These are phyloP conservation scores for Meganola albula DNA, from an alignment of 2,888 invertebrate genomes.

Conservation along the genomic window DNA sequence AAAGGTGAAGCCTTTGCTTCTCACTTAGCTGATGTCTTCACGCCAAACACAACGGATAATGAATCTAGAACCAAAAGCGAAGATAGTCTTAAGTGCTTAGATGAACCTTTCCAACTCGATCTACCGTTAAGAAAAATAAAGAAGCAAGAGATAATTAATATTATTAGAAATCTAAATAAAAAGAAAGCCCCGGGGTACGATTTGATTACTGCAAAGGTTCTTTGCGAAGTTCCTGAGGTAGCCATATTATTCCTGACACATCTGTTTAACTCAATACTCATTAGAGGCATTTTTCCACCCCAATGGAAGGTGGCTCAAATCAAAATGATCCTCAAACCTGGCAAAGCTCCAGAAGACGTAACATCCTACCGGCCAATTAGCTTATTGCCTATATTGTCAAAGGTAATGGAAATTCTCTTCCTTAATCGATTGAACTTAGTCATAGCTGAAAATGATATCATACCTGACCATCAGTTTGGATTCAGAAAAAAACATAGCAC, in stretches of 20 bases:
- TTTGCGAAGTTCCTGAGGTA: neutral
- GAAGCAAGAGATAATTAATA: neutral
- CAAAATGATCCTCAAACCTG: conserved; percentile 13
- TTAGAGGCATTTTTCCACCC: conserved; percentile 5
- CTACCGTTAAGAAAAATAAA: neutral
- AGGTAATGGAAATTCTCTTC: neutral
- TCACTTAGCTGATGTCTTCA: neutral
- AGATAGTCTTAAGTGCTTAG: neutral
- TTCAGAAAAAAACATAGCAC: conserved; percentile 1
- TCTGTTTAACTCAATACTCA: conserved; percentile 10
- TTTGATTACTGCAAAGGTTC: neutral
- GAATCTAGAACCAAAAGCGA: neutral
- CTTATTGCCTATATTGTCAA: neutral
- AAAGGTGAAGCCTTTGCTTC: neutral
- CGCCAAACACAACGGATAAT: neutral
- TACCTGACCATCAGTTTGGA: neutral
- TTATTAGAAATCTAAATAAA: neutral
- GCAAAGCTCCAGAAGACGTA: conserved; percentile 6
- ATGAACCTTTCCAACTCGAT: neutral
- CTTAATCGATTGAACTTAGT: neutral
- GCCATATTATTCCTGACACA: conserved; percentile 4
- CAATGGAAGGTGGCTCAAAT: conserved; percentile 17
- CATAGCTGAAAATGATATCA: neutral
- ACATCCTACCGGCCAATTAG: neutral
- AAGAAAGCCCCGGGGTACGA: neutral